Evolutionary conservation across 2,797 vertebrate species (phyloP).

Genomic region (Pseudopleuronectes americanus): DNA sequence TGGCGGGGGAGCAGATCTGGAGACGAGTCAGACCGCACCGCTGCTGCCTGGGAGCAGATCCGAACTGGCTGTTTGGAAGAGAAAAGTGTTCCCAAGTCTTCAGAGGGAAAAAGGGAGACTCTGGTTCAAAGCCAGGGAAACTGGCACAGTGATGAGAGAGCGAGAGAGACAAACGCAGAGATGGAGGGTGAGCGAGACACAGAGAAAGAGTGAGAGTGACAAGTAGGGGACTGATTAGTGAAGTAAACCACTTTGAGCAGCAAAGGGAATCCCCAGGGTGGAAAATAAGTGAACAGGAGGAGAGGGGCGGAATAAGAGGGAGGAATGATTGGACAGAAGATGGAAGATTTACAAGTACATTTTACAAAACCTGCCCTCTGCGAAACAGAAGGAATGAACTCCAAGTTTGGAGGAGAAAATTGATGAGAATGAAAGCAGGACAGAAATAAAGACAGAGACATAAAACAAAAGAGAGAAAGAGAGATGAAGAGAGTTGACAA

Average conservation of each 20-base stretch:
- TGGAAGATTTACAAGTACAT: slow-evolving; percentile 55
- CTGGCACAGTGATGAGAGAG: slow-evolving; percentile 68
- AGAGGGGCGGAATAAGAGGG: slow-evolving; percentile 50
- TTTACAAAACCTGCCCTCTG: slow-evolving; percentile 61
- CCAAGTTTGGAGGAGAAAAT: slow-evolving; percentile 40
- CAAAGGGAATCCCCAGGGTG: slow-evolving; percentile 75
- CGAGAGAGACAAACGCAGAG: slow-evolving; percentile 53
- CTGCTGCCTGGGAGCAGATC: slow-evolving; percentile 73
- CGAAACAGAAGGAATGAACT: slow-evolving; percentile 43
- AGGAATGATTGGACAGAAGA: slow-evolving; percentile 57
- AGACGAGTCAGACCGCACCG: slow-evolving; percentile 65
- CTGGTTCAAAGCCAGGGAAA: slow-evolving; percentile 76
- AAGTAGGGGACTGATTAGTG: slow-evolving; percentile 77
- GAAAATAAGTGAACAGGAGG: slow-evolving; percentile 70
- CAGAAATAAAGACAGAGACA: slow-evolving; percentile 15
- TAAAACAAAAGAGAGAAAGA: slow-evolving; percentile 10
- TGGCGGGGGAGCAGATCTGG: slow-evolving; percentile 61
- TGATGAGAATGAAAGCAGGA: slow-evolving; percentile 28
- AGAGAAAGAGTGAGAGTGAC: slow-evolving; percentile 63
- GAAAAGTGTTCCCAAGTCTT: slow-evolving; percentile 75
- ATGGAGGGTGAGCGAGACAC: slow-evolving; percentile 47
- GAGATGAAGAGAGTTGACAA: slow-evolving; percentile 17
- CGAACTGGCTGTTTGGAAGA: slow-evolving; percentile 77
- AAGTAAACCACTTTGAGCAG: slow-evolving; percentile 77
- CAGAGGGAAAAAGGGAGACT: slow-evolving; percentile 66